phyloP scores from a whole-genome alignment of 2,113 vertebrate species.

The Odontophorus gujanensis region DNA sequence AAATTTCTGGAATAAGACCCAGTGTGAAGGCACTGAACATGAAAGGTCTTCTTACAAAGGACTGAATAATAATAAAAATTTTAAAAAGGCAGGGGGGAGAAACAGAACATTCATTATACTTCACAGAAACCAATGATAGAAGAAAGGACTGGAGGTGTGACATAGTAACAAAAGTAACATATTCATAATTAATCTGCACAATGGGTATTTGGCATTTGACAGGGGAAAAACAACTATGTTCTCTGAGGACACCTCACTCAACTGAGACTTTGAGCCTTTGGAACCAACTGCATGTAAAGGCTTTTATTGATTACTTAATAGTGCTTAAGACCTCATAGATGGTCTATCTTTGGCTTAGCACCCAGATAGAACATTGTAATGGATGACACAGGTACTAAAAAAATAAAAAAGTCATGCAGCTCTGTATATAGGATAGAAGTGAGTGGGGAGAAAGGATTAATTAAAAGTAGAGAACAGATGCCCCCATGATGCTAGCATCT shows the following conservation, averaged over 20 bases:
- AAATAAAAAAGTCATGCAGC: background rate
- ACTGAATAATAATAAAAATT: background rate
- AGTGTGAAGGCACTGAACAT: background rate
- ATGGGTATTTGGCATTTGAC: background rate
- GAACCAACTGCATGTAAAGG: background rate
- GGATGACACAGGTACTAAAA: background rate
- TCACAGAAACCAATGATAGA: background rate
- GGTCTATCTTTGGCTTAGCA: background rate
- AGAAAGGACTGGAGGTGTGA: background rate
- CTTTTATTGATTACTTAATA: background rate
- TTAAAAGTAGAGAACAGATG: constrained; percentile 73
- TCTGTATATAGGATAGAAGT: constrained; percentile 3
- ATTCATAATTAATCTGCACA: background rate
- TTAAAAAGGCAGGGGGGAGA: background rate
- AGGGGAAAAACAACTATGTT: background rate
- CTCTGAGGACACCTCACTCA: background rate
- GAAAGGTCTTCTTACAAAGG: background rate
- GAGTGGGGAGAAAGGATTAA: constrained; percentile 44
- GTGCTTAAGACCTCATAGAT: background rate
- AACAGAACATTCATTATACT: background rate
- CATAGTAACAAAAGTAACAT: background rate
- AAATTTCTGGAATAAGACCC: background rate
- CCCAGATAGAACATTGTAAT: background rate
- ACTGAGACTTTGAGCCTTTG: background rate
- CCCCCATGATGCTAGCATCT: constrained; percentile 54